phyloP scores from a whole-genome alignment of 2,888 invertebrate species.

The Micoletzkya japonica region DNA sequence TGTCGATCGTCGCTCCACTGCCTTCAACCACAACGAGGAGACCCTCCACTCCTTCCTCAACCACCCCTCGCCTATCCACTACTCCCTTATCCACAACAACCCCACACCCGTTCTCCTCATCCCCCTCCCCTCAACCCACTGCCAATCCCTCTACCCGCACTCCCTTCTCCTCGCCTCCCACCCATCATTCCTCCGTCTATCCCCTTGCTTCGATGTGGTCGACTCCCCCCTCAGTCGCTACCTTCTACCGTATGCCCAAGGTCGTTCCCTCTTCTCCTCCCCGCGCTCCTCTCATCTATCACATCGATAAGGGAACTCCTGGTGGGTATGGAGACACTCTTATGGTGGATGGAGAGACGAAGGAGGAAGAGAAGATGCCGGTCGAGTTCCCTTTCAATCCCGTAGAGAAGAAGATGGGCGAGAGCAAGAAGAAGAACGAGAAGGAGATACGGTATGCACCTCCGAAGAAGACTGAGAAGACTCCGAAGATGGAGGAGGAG shows the following conservation, averaged over 20 bases:
- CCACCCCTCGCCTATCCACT: background rate
- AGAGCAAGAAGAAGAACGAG: no score
- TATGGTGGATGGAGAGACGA: conserved; percentile 1
- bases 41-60: background rate
- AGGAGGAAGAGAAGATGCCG: background rate
- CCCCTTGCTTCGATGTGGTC: no score
- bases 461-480: no score
- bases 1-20: background rate
- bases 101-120: background rate
- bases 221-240: background rate
- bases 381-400: conserved; percentile 13
- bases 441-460: no score
- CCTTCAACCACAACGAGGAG: background rate
- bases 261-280: background rate
- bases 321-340: background rate
- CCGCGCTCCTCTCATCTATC: background rate
- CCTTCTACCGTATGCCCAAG: background rate
- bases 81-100: background rate
- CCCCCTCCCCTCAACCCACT: background rate
- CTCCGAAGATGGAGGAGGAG: no score
- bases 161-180: background rate
- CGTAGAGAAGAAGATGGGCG: no score
- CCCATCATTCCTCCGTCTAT: no score
- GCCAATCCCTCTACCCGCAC: background rate
- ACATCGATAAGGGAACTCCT: background rate